phyloP scores from a whole-genome alignment of 1,140 invertebrate species.

The Sitophilus oryzae region DNA sequence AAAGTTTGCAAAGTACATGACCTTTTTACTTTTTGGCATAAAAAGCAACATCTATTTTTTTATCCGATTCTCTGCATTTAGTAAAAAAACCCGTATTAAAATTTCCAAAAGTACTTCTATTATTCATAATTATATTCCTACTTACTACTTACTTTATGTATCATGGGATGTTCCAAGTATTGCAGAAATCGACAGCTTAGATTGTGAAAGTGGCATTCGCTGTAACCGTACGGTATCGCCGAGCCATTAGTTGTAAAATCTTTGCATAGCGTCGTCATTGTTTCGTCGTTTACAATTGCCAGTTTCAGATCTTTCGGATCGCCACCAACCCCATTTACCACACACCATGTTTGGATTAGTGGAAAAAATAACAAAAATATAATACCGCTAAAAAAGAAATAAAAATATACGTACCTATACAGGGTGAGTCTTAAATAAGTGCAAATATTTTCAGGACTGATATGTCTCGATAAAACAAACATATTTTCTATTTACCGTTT shows the following conservation, averaged over 20 bases:
- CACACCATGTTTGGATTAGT: slow-evolving; percentile 69
- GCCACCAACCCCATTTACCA: slow-evolving; percentile 73
- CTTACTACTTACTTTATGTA: slow-evolving; percentile 46
- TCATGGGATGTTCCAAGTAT: slow-evolving; percentile 47
- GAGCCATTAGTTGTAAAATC: slow-evolving; percentile 35
- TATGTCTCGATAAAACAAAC: too few species aligned
- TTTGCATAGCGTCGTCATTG: slow-evolving; percentile 41
- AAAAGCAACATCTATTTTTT: too few species aligned
- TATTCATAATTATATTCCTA: too few species aligned
- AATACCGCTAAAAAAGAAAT: slow-evolving; percentile 55
- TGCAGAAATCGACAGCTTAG: slow-evolving; percentile 54
- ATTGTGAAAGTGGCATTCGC: slow-evolving; percentile 49
- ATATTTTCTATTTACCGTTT: too few species aligned
- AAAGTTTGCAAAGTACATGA: too few species aligned
- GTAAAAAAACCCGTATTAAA: too few species aligned
- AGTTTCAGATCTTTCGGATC: slow-evolving; percentile 66
- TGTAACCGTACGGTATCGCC: slow-evolving; percentile 32
- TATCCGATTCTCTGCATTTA: too few species aligned
- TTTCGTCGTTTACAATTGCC: slow-evolving; percentile 72
- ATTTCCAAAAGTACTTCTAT: too few species aligned
- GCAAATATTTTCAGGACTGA: too few species aligned
- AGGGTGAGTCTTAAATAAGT: too few species aligned
- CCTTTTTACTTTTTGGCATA: too few species aligned
- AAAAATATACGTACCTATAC: too few species aligned
- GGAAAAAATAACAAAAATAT: slow-evolving; percentile 78